Percentiles rank a stretch among this genome's conserved stretches.
These are phyloP conservation scores for Bubo bubo DNA, from an alignment of 2,113 vertebrate species.

Conservation along the genomic window DNA sequence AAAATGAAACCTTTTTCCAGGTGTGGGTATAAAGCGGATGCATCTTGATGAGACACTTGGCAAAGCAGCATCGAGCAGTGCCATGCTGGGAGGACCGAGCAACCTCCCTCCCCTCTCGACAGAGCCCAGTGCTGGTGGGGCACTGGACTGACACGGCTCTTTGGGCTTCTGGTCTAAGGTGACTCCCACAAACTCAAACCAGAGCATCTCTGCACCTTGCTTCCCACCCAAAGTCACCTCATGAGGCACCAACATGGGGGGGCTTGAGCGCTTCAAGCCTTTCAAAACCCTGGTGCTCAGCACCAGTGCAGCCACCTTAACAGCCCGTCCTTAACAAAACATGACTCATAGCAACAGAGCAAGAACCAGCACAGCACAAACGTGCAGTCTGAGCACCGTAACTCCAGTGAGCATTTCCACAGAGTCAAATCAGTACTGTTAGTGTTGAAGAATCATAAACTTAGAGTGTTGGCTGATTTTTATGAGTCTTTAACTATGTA, in stretches of 20 bases:
- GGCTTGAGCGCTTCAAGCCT: not conserved
- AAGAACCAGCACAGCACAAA: not conserved
- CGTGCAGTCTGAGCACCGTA: accelerated
- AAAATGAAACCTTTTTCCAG: not conserved
- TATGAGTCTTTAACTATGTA: not conserved
- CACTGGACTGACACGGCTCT: not conserved
- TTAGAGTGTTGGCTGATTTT: not conserved
- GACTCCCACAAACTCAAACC: not conserved
- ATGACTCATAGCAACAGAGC: not conserved
- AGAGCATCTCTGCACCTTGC: not conserved
- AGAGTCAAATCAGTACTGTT: not conserved
- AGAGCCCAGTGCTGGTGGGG: accelerated
- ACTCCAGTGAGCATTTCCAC: not conserved
- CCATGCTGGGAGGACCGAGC: not conserved
- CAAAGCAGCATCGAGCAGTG: not conserved
- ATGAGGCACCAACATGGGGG: accelerated
- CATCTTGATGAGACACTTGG: not conserved
- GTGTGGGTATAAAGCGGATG: not conserved
- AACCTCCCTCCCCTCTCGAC: not conserved
- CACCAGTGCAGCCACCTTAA: not conserved
- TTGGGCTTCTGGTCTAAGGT: not conserved
- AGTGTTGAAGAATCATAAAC: not conserved
- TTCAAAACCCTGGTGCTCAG: not conserved
- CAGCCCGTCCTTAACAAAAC: not conserved
- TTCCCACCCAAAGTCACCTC: not conserved